These are phyloP conservation scores for Acipenser ruthenus DNA, from an alignment of 2,797 vertebrate genomes.

Conservation along the genomic window DNA sequence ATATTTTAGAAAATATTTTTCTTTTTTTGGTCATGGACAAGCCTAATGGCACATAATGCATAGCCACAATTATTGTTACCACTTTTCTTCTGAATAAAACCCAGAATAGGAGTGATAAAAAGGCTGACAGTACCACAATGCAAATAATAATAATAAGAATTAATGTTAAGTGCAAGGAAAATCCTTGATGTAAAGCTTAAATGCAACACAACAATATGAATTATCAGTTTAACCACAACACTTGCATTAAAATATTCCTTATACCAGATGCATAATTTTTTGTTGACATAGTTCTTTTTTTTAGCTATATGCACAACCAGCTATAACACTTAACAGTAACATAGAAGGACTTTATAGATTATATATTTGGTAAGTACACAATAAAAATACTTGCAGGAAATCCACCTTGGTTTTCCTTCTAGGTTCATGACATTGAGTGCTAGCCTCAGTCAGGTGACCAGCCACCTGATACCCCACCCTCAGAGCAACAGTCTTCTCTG, in stretches of 20 bases:
- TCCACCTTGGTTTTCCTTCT: constrained; percentile 38
- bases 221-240: constrained; percentile 81
- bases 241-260: constrained; percentile 76
- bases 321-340: constrained; percentile 65
- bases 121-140: constrained; percentile 75
- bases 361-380: constrained; percentile 63
- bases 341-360: constrained; percentile 32
- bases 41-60: constrained; percentile 59
- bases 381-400: constrained; percentile 36
- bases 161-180: constrained; percentile 77
- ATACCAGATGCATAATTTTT: neutral
- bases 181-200: constrained; percentile 78
- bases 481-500: constrained; percentile 23
- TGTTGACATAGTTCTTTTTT: constrained; percentile 12
- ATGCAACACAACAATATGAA: constrained; percentile 59
- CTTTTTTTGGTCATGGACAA: constrained; percentile 67
- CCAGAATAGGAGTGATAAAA: constrained; percentile 34
- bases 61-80: constrained; percentile 33
- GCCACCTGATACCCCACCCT: constrained; percentile 47
- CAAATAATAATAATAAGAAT: constrained; percentile 34
- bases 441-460: constrained; percentile 58
- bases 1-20: constrained; percentile 61
- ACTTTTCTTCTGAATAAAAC: constrained; percentile 23
- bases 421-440: constrained; percentile 38
- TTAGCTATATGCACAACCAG: constrained; percentile 76